Evolutionary conservation across 2,888 invertebrate genomes (phyloP).

Genomic region (Acholoe squamosa): DNA sequence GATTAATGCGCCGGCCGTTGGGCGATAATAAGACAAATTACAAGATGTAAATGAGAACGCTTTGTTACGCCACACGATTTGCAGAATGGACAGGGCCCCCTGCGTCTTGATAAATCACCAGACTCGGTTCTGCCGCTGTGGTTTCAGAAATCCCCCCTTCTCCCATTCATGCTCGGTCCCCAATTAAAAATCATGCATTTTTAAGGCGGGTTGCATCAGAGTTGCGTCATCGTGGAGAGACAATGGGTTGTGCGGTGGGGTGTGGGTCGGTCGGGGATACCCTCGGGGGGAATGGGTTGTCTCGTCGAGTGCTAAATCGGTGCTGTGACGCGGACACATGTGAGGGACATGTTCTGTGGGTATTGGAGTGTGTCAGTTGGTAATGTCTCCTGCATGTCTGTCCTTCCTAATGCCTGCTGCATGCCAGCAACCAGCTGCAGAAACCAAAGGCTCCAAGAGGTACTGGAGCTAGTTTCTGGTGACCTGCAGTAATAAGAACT

Average conservation of each 20-base stretch:
- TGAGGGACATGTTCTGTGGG: constrained; percentile 30
- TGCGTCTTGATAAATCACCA: constrained; percentile 49
- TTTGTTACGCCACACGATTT: constrained; percentile 38
- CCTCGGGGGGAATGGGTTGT: constrained; percentile 23
- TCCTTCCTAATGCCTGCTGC: too few species aligned
- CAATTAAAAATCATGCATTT: constrained; percentile 57
- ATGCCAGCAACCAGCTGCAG: too few species aligned
- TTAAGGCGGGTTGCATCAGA: constrained; percentile 51
- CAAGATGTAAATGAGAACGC: constrained; percentile 49
- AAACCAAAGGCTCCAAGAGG: background rate
- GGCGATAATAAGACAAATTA: constrained; percentile 46
- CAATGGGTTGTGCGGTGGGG: background rate
- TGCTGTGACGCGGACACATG: constrained; percentile 50
- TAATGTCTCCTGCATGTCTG: background rate
- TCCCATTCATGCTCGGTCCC: background rate
- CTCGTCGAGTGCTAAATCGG: constrained; percentile 45
- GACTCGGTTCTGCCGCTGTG: constrained; percentile 47
- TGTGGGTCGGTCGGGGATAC: background rate
- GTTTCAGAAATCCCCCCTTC: constrained; percentile 43
- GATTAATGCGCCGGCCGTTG: constrained; percentile 27
- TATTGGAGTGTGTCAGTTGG: constrained; percentile 41
- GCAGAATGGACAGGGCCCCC: constrained; percentile 33
- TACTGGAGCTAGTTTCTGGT: too few species aligned
- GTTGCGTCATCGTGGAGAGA: constrained; percentile 27
- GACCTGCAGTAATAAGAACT: too few species aligned